Evolutionary conservation across 2,888 invertebrate genomes (phyloP).

Genomic region (Malthinus seriepunctatus): DNA sequence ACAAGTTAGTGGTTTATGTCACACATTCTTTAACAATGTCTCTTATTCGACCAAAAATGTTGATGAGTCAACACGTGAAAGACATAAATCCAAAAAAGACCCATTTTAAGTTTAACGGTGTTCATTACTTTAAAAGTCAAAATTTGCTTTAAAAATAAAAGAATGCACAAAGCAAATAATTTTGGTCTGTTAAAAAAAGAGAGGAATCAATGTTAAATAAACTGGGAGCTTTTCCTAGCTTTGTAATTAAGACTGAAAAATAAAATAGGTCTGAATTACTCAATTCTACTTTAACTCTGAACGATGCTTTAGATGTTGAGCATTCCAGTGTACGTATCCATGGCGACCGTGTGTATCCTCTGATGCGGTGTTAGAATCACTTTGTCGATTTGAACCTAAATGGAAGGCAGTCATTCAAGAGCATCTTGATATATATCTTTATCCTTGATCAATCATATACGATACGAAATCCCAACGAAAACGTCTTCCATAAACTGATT

Average conservation of each 20-base stretch:
- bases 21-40: no score
- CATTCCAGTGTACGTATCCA: slow-evolving; percentile 48
- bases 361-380: slow-evolving; percentile 47
- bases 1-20: no score
- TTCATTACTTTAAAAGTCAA: no score
- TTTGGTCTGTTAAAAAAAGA: no score
- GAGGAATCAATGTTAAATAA: no score
- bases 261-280: slow-evolving; percentile 9
- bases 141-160: no score
- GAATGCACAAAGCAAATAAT: no score
- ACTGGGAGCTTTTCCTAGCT: no score
- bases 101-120: no score
- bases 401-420: slow-evolving; percentile 36
- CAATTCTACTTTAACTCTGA: slow-evolving; percentile 41
- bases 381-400: slow-evolving; percentile 43
- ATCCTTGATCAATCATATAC: slow-evolving; percentile 21
- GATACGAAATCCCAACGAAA: slow-evolving; percentile 12
- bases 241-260: background rate
- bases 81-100: no score
- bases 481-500: slow-evolving; percentile 20
- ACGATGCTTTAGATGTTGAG: slow-evolving; percentile 47
- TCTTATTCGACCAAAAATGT: no score
- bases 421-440: slow-evolving; percentile 19
- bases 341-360: slow-evolving; percentile 45
- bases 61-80: no score